Conservation (phyloP, 2,888 invertebrate species). For the Ectemnius lituratus region DNA sequence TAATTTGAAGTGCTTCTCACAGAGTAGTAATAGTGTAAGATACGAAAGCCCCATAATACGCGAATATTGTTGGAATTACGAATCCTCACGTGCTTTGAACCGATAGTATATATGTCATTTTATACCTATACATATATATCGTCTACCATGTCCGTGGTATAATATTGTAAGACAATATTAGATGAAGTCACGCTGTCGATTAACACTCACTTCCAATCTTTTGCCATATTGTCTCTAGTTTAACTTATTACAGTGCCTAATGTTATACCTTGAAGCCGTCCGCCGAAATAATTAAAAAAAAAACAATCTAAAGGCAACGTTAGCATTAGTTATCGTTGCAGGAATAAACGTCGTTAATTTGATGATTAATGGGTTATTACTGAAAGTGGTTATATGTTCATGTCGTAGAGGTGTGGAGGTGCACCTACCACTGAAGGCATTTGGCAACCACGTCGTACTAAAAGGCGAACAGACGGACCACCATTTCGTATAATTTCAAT, state of each 20-base stretch:
- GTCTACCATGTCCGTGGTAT: conserved; percentile 42
- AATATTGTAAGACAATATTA: conserved; percentile 45
- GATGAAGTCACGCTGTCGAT: too few relatives aligned
- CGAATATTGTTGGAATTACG: conserved; percentile 34
- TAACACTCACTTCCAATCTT: conserved; percentile 12
- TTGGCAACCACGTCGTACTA: conserved; percentile 78
- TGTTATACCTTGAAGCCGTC: conserved; percentile 59
- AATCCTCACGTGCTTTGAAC: conserved; percentile 30
- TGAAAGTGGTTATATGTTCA: conserved; percentile 72
- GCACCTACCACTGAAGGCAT: conserved; percentile 78
- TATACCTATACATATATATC: conserved; percentile 49
- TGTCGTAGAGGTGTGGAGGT: conserved; percentile 77
- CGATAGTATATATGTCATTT: conserved; percentile 43
- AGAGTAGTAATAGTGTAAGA: conserved; percentile 43
- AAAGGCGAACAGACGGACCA: conserved; percentile 81
- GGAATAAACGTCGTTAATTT: conserved; percentile 58
- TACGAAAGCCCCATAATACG: conserved; percentile 42
- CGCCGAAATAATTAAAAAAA: conserved; percentile 44
- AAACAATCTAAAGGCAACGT: conserved; percentile 54
- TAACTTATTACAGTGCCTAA: conserved; percentile 47
- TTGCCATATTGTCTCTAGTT: conserved; percentile 56
- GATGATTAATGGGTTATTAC: conserved; percentile 60
- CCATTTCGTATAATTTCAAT: conserved; percentile 86
- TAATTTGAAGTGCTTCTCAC: conserved; percentile 34
- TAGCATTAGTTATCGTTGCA: conserved; percentile 64